Evolutionary conservation across 1,140 invertebrate genomes (phyloP), one percentile per base, ranked within the genome.

Genomic region (Halesus radiatus): DNA sequence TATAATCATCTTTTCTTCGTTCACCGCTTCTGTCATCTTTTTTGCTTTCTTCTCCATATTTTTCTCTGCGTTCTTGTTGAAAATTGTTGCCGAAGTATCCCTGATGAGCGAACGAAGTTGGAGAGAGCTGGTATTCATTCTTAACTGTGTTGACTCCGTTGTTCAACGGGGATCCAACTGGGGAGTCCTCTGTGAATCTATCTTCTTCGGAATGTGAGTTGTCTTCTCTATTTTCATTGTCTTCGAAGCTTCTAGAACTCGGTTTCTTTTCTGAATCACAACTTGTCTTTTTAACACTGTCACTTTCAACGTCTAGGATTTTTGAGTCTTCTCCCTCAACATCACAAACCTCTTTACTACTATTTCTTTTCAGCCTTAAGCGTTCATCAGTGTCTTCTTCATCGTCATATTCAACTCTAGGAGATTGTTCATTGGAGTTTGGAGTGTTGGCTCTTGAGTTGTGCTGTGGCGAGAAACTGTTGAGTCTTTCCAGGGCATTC

Each of bases 11-110:
- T 23, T 76, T 76, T 8, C 85, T 84, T 26, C 87, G 85, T 3
- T 72, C 81, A 4, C 76, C 80, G 60, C 85, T 87, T 0, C 80
- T 26, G 13, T 87, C 86, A 6, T 89, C 88, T 20, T 76, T 64
- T 8, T 37, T 56, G 13, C 62, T 37, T 15, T 64, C 37, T 6
- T 82, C 70, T 66, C 78, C 66, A 10, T 68, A 53, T 62, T 62
- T 62, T 45, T 78, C 77, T 50, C 56, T 62, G 2, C 37, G 16
- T 3, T 75, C 23, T 72, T 83, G 76, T n/a, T 80, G 64, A 74
- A 72, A 82, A 22, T 15, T 78, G 37, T 77, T 79, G 2, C 52
- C 68, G 29, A 76, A 81, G 37, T 68, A 81, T 16, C 60, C 68
- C 52, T 32, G 75, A 54, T 79, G 66, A 4, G 53, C n/a, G 26